A percentile compares a stretch with the other conserved stretches of the same genome.
Conservation (phyloP, 2,888 invertebrate species). For the Stegana nigrithorax region DNA sequence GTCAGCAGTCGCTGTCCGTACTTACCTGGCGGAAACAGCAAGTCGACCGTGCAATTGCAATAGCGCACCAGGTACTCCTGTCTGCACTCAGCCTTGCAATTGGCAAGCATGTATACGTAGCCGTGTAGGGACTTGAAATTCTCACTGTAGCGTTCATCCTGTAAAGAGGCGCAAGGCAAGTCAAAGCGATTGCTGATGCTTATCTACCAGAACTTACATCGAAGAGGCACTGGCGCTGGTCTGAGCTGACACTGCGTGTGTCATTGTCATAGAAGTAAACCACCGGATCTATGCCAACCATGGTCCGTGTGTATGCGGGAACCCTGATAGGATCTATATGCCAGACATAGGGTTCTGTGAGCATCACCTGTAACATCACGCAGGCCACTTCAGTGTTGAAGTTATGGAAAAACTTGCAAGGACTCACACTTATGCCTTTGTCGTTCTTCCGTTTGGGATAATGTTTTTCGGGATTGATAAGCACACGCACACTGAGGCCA, state of each 20-base stretch:
- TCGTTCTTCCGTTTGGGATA: conserved; percentile 42
- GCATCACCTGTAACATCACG: conserved; percentile 50
- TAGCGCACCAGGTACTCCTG: conserved; percentile 62
- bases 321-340: conserved; percentile 47
- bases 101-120: conserved; percentile 63
- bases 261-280: conserved; percentile 60
- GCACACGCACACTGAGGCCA: conserved; percentile 45
- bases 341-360: conserved; percentile 61
- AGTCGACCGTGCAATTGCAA: conserved; percentile 67
- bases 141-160: conserved; percentile 58
- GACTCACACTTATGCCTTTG: conserved; percentile 55
- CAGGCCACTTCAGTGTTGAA: too few species aligned
- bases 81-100: conserved; percentile 66
- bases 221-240: conserved; percentile 56
- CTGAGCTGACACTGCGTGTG: conserved; percentile 51
- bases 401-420: too few species aligned
- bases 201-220: conserved; percentile 46
- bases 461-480: conserved; percentile 53
- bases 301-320: conserved; percentile 57
- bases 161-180: too few species aligned
- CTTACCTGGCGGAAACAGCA: conserved; percentile 66
- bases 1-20: conserved; percentile 22
- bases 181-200: too few species aligned
- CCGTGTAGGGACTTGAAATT: conserved; percentile 59
- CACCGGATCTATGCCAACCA: conserved; percentile 57